These are phyloP conservation scores for Decapterus maruadsi DNA, from an alignment of 2,797 vertebrate genomes.

Conservation along the genomic window DNA sequence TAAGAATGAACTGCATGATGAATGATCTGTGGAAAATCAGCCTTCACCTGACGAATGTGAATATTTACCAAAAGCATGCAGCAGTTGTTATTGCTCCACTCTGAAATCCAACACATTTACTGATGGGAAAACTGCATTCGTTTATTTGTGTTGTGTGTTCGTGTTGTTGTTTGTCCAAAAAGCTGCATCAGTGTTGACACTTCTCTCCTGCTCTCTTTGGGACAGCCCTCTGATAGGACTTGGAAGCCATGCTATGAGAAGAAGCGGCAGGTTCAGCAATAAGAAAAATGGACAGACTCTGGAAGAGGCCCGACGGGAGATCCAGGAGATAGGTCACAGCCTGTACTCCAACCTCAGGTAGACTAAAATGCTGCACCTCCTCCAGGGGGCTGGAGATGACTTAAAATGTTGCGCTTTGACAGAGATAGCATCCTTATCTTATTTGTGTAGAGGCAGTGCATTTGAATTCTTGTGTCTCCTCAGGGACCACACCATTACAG, in stretches of 20 bases:
- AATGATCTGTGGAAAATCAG: constrained; percentile 17
- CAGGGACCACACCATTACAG: constrained; percentile 79
- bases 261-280: constrained; percentile 17
- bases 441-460: constrained; percentile 1
- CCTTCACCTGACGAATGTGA: neutral
- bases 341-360: constrained; percentile 71
- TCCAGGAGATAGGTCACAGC: constrained; percentile 22
- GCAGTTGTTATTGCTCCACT: neutral
- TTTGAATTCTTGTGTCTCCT: constrained; percentile 24
- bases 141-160: neutral
- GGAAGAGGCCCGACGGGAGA: constrained; percentile 62
- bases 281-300: constrained; percentile 59
- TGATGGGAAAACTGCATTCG: neutral
- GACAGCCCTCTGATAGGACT: constrained; percentile 29
- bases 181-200: constrained; percentile 22
- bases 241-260: constrained; percentile 18
- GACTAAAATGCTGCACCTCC: neutral
- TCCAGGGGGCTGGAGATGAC: neutral
- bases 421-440: neutral
- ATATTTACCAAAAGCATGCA: constrained; percentile 4
- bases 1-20: constrained; percentile 7
- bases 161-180: constrained; percentile 6
- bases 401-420: neutral
- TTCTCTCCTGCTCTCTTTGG: constrained; percentile 18
- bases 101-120: constrained; percentile 2